A percentile compares a stretch with the other conserved stretches of the same genome.
These are phyloP conservation scores for Psix sp. DNA, from an alignment of 1,140 invertebrate species.

Conservation along the genomic window DNA sequence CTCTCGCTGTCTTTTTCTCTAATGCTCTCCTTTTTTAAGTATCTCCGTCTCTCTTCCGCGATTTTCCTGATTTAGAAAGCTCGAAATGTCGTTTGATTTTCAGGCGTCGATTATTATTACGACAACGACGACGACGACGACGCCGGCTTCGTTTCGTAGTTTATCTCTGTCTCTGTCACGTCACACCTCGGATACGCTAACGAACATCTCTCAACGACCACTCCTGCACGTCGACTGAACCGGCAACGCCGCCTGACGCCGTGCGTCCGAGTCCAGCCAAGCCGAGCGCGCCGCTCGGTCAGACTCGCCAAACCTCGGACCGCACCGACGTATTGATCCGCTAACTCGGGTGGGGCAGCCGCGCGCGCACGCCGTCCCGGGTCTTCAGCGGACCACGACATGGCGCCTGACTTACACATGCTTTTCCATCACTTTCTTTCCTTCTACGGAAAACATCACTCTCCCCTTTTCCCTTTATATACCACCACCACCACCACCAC, in stretches of 20 bases:
- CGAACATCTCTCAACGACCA: constrained; percentile 75
- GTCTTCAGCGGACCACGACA: constrained; percentile 38
- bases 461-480: not conserved
- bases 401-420: constrained; percentile 8
- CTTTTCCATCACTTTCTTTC: constrained; percentile 6
- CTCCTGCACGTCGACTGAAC: constrained; percentile 76
- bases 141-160: constrained; percentile 46
- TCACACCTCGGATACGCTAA: constrained; percentile 67
- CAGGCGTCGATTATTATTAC: no score
- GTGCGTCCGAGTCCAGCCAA: constrained; percentile 64
- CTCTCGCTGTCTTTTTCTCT: not conserved
- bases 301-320: constrained; percentile 33
- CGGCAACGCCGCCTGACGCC: constrained; percentile 69
- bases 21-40: no score
- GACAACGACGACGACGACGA: no score
- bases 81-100: no score
- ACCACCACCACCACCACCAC: no score
- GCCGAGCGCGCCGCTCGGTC: constrained; percentile 56
- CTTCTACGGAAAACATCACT: not conserved
- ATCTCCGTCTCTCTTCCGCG: no score
- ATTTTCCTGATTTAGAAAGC: no score
- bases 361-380: constrained; percentile 60
- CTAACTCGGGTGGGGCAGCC: constrained; percentile 66
- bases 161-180: constrained; percentile 20
- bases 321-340: constrained; percentile 65